phyloP scores from a whole-genome alignment of 1,140 invertebrate genomes.

The Drosophila yakuba region DNA sequence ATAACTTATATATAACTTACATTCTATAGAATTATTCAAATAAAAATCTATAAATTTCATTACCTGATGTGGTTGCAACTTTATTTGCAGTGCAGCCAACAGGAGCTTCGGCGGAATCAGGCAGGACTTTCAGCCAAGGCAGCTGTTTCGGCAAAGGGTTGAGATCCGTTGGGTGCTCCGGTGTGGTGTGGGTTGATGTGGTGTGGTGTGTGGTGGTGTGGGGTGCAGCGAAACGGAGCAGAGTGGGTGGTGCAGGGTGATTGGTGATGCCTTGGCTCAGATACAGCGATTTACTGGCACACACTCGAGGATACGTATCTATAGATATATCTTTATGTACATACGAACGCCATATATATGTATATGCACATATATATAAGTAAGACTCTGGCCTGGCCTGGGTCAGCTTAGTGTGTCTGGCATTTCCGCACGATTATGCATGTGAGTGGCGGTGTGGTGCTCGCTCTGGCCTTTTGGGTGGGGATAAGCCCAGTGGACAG shows the following conservation, averaged over 20 bases:
- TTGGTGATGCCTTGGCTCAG: constrained; percentile 52
- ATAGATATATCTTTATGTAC: constrained; percentile 22
- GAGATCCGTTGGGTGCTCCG: constrained; percentile 10
- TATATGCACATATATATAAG: constrained; percentile 48
- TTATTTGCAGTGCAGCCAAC: constrained; percentile 5
- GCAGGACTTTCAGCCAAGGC: constrained; percentile 35
- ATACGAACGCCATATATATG: background rate
- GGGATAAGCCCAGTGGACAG: constrained; percentile 57
- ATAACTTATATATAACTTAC: too few species aligned
- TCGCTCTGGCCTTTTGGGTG: constrained; percentile 12
- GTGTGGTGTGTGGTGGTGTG: constrained; percentile 17
- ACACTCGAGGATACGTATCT: constrained; percentile 26
- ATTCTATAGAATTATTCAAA: too few species aligned
- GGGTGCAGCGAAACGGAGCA: background rate
- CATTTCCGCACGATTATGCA: constrained; percentile 80
- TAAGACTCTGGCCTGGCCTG: constrained; percentile 71
- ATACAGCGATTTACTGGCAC: constrained; percentile 63
- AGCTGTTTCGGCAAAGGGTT: constrained; percentile 58
- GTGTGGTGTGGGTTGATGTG: background rate
- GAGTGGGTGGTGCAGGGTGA: constrained; percentile 48
- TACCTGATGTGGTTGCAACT: too few species aligned
- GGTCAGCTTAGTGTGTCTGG: constrained; percentile 80
- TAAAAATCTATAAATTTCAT: too few species aligned
- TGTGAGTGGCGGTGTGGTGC: constrained; percentile 58
- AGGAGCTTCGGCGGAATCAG: constrained; percentile 26